A percentile compares a stretch with the other conserved stretches of the same genome.
Conservation (phyloP, 2,113 vertebrate genomes). For the cattle (Bos taurus) region ARS-UCD2.0 NC_037337.1:49708501-49709000, state of each 20-base stretch:
- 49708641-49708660: background rate
- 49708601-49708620: background rate
- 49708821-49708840: background rate
- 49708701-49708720: background rate
- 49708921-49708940: constrained; percentile 62
- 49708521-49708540: background rate
- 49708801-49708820: background rate
- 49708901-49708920: constrained; percentile 44
- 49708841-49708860: background rate
- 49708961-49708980: background rate
- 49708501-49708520: background rate
- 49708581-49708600: background rate
- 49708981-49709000: background rate
- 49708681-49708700: background rate
- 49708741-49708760: background rate
- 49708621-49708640: background rate
- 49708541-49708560: background rate
- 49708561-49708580: background rate
- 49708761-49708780: background rate
- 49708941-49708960: constrained; percentile 52
- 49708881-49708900: background rate
- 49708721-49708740: background rate
- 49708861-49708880: background rate
- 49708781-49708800: constrained; percentile 14
- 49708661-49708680: no score